Conservation (phyloP, 2,113 vertebrate species). For the Nicator chloris region DNA sequence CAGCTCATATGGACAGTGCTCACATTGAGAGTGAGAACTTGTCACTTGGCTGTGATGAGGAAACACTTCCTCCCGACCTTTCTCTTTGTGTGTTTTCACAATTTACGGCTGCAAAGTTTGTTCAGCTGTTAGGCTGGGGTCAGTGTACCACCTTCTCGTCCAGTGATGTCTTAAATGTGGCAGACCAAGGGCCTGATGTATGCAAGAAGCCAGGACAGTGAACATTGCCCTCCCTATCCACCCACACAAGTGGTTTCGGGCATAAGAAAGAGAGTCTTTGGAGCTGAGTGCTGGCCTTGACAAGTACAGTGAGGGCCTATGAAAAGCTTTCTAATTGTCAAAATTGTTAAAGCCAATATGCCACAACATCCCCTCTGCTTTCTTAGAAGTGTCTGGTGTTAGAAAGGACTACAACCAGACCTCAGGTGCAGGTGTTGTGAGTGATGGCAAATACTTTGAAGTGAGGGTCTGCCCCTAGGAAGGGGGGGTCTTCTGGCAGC, state of each 20-base stretch:
- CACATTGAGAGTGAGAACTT: not conserved
- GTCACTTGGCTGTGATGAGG: conserved; percentile 17
- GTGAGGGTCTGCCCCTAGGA: not conserved
- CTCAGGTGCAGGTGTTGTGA: accelerated
- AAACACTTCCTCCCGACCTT: conserved; percentile 50
- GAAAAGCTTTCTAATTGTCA: not conserved
- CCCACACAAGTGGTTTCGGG: not conserved
- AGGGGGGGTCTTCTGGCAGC: not conserved
- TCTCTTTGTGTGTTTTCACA: not conserved
- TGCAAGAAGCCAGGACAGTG: not conserved
- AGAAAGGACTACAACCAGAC: not conserved
- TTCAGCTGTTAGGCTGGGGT: conserved; percentile 12
- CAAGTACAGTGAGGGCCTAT: not conserved
- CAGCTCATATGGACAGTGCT: not conserved
- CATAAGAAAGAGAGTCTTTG: not conserved
- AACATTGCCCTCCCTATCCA: not conserved
- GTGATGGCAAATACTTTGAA: not conserved
- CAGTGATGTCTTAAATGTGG: not conserved
- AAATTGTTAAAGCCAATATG: not conserved
- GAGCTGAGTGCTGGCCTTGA: not conserved
- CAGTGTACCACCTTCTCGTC: not conserved
- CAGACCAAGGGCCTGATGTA: not conserved
- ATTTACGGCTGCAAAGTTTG: conserved; percentile 32
- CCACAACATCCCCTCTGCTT: not conserved
- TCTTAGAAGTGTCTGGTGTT: not conserved